These are phyloP conservation scores for Hipparchia sbordonii DNA, from an alignment of 2,888 invertebrate species.

Conservation along the genomic window DNA sequence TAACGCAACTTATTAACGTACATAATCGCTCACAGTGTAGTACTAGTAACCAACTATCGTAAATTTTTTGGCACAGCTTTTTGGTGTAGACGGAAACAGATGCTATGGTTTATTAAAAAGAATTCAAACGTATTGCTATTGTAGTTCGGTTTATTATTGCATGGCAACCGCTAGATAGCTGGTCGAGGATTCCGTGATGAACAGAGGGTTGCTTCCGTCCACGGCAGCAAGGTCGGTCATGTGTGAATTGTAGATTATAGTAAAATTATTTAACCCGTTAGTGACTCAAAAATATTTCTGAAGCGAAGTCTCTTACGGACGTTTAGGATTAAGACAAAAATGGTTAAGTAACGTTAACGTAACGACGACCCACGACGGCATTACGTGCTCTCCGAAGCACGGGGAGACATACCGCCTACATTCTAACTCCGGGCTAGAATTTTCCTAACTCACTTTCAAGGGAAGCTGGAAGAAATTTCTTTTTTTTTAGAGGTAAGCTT, in stretches of 20 bases:
- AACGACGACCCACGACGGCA: no score
- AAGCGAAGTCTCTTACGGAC: neutral
- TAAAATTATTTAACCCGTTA: neutral
- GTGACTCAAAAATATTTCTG: neutral
- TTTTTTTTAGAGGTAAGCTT: no score
- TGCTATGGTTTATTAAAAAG: neutral
- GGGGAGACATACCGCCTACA: no score
- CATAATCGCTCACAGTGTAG: neutral
- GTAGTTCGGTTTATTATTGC: neutral
- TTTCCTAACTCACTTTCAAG: no score
- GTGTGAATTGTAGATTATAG: slow-evolving; percentile 2
- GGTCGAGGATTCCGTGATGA: neutral
- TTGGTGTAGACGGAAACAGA: neutral
- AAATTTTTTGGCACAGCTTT: neutral
- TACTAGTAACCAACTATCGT: neutral
- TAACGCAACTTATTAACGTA: no score
- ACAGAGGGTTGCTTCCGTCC: slow-evolving; percentile 1
- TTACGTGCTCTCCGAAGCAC: no score
- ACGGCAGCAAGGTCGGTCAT: neutral
- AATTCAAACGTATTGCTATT: neutral
- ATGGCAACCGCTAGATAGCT: neutral
- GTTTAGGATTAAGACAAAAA: no score
- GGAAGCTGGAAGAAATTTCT: no score
- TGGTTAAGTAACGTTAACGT: no score
- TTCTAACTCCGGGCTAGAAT: no score